A percentile compares a stretch with the other conserved stretches of the same genome.
Conservation (phyloP, 2,797 vertebrate species). For the Synanceia verrucosa region DNA sequence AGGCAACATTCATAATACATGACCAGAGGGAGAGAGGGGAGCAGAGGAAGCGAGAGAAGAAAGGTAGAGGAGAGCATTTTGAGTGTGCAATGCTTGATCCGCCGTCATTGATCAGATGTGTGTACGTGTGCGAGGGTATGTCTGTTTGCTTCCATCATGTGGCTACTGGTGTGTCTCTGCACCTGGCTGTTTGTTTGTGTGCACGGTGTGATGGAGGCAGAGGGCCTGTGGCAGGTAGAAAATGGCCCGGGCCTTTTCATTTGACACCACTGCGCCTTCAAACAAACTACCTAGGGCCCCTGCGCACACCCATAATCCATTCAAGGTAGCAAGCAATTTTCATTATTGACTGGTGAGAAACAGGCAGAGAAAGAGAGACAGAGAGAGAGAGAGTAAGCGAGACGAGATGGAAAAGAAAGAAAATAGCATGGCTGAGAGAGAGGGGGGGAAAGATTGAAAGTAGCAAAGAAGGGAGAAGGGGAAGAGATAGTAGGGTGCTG, state of each 20-base stretch:
- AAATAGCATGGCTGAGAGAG: constrained; percentile 63
- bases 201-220: constrained; percentile 62
- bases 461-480: constrained; percentile 51
- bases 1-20: constrained; percentile 83
- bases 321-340: constrained; percentile 86
- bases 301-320: constrained; percentile 83
- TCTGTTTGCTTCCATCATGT: constrained; percentile 38
- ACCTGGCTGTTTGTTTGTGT: constrained; percentile 29
- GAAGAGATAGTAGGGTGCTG: constrained; percentile 50
- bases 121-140: constrained; percentile 36
- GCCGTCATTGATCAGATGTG: constrained; percentile 63
- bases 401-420: constrained; percentile 69
- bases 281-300: constrained; percentile 82
- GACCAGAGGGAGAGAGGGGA: constrained; percentile 57
- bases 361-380: constrained; percentile 55
- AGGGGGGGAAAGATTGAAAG: constrained; percentile 61
- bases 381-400: constrained; percentile 21
- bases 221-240: constrained; percentile 77
- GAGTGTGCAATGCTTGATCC: constrained; percentile 48
- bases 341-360: constrained; percentile 85
- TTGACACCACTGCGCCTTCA: constrained; percentile 81
- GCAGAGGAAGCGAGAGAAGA: constrained; percentile 9
- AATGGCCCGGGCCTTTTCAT: constrained; percentile 81
- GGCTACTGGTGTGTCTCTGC: constrained; percentile 35
- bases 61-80: constrained; percentile 37